Base-by-base conservation (phyloP, 1,140 invertebrate genomes). In the Lasioglossum albipes region DNA sequence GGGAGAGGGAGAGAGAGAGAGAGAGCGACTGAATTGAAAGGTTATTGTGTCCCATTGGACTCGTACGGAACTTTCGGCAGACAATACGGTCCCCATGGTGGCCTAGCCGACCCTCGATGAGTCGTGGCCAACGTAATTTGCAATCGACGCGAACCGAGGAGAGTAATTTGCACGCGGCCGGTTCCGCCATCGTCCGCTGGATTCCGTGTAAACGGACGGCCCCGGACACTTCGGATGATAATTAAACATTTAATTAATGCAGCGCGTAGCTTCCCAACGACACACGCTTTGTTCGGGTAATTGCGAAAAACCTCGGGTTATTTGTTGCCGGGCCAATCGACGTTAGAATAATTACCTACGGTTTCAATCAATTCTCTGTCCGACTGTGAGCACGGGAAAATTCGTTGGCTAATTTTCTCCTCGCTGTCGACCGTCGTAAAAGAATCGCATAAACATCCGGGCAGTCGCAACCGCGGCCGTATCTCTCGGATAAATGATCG, bases 171-270 rank as follows among this genome's bases (percentile, higher is more conserved):
- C 61, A 2, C 36, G 36, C 36, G 36, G 36, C 36, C 36, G 36
- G 59, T 36, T 36, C 65, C 22, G 52, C 13, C 45, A 9, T 9
- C 52, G 52, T 20, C 12, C 16, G 22, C 49, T 68, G 66, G 12
- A 68, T 45, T 22, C 41, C 10, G 20, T 12, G 16, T 2, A 41
- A 42, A 36, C 36, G 20, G 45, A 73, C 74, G 74, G 66, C 45
- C 5, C n/a, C 59, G 73, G 59, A 31, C 68, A 61, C 71, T 66
- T 64, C 31, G 59, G 54, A 20, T 64, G 66, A 36, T 75, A 69
- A 80, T 80, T 69, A 67, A 79, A 79, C 54, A 68, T 82, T 86
- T 86, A 82, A 81, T 81, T 76, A 81, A 85, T 86, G 45, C 45
- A 12, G 45, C 81, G 68, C 62, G 13, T 27, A 22, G 71, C 42